These are phyloP conservation scores for Anastrepha ludens DNA, from an alignment of 1,140 invertebrate genomes.

Conservation along the genomic window DNA sequence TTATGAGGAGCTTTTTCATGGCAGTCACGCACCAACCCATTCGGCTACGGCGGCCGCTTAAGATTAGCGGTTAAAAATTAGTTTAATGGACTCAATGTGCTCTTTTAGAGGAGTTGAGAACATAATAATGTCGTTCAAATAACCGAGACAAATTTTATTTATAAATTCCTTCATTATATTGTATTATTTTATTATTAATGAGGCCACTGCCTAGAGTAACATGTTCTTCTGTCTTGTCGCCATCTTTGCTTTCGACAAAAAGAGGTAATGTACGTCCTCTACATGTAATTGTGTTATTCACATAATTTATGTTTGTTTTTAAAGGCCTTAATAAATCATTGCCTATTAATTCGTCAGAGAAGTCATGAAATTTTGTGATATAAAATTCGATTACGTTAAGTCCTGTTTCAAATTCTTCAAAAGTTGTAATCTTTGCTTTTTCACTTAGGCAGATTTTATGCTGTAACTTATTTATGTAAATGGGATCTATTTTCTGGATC, in stretches of 20 bases:
- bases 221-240: not conserved
- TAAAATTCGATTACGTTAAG: constrained; percentile 45
- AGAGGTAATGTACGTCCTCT: not conserved
- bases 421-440: not conserved
- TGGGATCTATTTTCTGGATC: not conserved
- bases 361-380: constrained; percentile 26
- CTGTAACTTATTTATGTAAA: constrained; percentile 34
- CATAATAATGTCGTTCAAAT: no score
- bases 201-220: not conserved
- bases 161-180: no score
- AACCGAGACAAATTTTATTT: no score
- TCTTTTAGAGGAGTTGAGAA: not conserved
- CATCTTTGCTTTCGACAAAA: not conserved
- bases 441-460: constrained; percentile 13
- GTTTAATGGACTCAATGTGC: not conserved
- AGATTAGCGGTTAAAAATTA: no score
- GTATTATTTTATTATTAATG: not conserved
- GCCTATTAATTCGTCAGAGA: not conserved
- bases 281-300: not conserved
- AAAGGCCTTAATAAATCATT: constrained; percentile 30
- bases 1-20: no score
- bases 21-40: no score
- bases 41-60: no score
- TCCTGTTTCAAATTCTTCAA: constrained; percentile 37
- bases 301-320: not conserved